Base-by-base conservation (phyloP, 2,888 invertebrate species). In the Hirudinaria manillensis region DNA sequence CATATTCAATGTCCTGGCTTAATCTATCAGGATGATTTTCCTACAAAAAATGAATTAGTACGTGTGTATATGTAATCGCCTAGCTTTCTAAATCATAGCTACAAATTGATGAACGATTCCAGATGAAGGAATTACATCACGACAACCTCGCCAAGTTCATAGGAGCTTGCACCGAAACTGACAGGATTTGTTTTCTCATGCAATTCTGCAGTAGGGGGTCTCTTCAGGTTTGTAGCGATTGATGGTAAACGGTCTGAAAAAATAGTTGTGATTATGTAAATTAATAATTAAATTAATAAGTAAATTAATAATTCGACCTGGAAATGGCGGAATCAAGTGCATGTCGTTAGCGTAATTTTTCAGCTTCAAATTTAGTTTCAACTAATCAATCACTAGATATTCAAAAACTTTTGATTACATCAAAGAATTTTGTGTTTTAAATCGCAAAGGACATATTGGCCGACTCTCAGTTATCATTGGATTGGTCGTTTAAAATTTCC, bases 391-490 rank as follows among this genome's bases (percentile, higher is more conserved):
- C 45, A 4, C 16, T 10, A 45, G 45, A 45, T 45, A 61, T 61
- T 13, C n/a, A n/a, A 21, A 16, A 61, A 21, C 1, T 10, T 21
- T 29, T 61, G 7, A 16, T 61, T 24, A 27, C n/a, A 7, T 16
- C 16, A 45, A 45, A 45, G 1, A 45, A 45, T 7, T 45, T 45
- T 45, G 13, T 45, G 45, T 45, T 61, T 61, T 61, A 61, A 61
- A 34, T 77, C 83, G 13, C 82, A 82, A 70, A 72, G 72, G 72
- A 72, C 55, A 21, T 72, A 3, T 51, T 72, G 27, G 32, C 32
- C n/a, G 72, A 72, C 36, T 29, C 72, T 6, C 32, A 72, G 24
- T 16, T 36, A 19, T 29, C 27, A 6, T 1, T 72, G 6, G 72
- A 72, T 27, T 72, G 72, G 72, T 56, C 72, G 21, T 72, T 72